A percentile compares a stretch with the other conserved stretches of the same genome.
These are phyloP conservation scores for Galeopterus variegatus DNA, from an alignment of 2,113 vertebrate species.

Conservation along the genomic window DNA sequence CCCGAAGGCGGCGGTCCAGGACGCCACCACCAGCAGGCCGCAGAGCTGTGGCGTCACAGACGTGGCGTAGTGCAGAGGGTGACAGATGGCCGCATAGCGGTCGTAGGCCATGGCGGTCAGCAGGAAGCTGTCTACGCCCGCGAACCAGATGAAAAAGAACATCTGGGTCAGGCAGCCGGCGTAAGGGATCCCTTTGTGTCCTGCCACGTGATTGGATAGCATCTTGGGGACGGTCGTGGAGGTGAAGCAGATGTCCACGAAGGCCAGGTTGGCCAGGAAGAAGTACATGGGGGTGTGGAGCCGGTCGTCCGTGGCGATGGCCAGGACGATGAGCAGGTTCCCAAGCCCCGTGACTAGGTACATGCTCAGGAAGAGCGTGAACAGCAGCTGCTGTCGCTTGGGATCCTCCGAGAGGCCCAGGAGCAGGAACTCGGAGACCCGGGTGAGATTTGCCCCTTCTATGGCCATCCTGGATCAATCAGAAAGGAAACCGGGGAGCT, in stretches of 20 bases:
- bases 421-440: constrained; percentile 18
- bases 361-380: background rate
- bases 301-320: background rate
- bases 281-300: background rate
- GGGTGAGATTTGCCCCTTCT: background rate
- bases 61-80: background rate
- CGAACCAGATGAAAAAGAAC: constrained; percentile 61
- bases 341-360: background rate
- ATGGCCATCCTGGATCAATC: background rate
- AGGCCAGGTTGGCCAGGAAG: constrained; percentile 53
- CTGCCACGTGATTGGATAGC: constrained; percentile 16
- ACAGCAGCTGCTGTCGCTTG: background rate
- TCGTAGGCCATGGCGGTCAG: constrained; percentile 16
- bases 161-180: constrained; percentile 56
- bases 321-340: constrained; percentile 30
- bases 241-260: constrained; percentile 25
- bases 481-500: background rate
- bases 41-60: background rate
- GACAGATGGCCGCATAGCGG: constrained; percentile 18
- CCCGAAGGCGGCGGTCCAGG: constrained; percentile 13
- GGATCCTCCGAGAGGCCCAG: constrained; percentile 45
- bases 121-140: constrained; percentile 44
- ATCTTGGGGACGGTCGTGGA: constrained; percentile 62
- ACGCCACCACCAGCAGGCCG: background rate
- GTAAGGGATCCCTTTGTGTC: constrained; percentile 40